Base-by-base conservation (phyloP, 2,888 invertebrate species). In the Lepidocyrtinus sp. region DNA sequence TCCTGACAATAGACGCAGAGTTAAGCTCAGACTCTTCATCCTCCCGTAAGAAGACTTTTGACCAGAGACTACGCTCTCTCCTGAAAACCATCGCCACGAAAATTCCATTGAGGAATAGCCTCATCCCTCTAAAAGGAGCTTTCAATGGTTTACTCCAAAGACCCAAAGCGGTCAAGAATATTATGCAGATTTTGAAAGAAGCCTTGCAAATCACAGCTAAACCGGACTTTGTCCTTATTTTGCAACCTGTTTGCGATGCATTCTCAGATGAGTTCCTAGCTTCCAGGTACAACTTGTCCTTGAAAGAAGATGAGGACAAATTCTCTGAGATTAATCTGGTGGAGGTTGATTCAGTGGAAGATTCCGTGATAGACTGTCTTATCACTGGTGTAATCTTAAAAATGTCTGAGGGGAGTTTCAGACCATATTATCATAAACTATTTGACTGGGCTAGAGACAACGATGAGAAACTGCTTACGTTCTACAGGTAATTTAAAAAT, bases 331-430 rank as follows among this genome's bases (percentile, higher is more conserved):
- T 15, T 12, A 65, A 67, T 17, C 59, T 62, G 24, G 27, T 70
- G 9, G 77, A 77, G 27, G 21, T 70, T 1, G 61, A 17, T 26
- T 27, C 45, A 15, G 92, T 95, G 0, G 97, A 98, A 89, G 91
- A 91, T 17, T 91, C 93, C 87, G 92, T 95, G 0, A 92, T 96
- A 0, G 92, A 93, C 84, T 93, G 95, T 0, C 89, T 97, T n/a
- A 93, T 94, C 0, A 91, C 92, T 67, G 86, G 85, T 62, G 91
- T 97, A 87, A 93, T 96, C 25, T 89, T 98, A 68, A 97, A 97
- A 89, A 89, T 98, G 26, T 96, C 96, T 0, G 98, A 98, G 89
- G 92, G 93, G 0, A 93, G 93, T 55, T 98, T 98, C 89, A 92
- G 95, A 82, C 96, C 97, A 0, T 91, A 98, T 87, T 96, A 96